A percentile compares a stretch with the other conserved stretches of the same genome.
Evolutionary conservation across 2,888 invertebrate genomes (phyloP).

Genomic region (Malacosoma neustria): DNA sequence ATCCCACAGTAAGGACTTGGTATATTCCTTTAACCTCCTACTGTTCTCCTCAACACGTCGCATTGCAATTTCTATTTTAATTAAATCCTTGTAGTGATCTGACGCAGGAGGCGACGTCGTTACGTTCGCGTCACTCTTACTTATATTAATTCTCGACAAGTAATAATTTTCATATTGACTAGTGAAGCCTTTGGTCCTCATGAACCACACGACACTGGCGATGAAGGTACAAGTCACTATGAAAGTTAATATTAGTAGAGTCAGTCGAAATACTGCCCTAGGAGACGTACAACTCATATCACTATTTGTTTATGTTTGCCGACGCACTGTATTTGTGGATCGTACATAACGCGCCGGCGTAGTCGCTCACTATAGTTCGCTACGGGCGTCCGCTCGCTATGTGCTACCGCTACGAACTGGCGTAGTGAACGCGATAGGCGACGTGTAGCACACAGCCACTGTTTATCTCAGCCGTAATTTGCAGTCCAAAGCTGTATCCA

Average conservation of each 20-base stretch:
- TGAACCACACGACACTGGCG: conserved; percentile 65
- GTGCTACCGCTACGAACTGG: conserved; percentile 51
- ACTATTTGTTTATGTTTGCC: conserved; percentile 67
- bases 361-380: conserved; percentile 41
- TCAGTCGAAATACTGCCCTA: conserved; percentile 57
- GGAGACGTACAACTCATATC: conserved; percentile 71
- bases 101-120: conserved; percentile 42
- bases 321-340: conserved; percentile 42
- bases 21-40: conserved; percentile 65
- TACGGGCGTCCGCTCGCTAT: conserved; percentile 52
- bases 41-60: conserved; percentile 69
- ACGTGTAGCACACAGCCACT: conserved; percentile 35
- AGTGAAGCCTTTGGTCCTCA: conserved; percentile 48
- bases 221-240: conserved; percentile 62
- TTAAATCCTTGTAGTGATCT: conserved; percentile 68
- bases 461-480: conserved; percentile 64
- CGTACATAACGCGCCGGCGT: conserved; percentile 61
- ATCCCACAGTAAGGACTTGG: conserved; percentile 66
- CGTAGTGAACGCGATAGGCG: conserved; percentile 31
- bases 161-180: conserved; percentile 71
- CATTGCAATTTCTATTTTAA: conserved; percentile 72
- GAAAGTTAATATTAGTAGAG: conserved; percentile 61
- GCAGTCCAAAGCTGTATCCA: conserved; percentile 58
- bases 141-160: conserved; percentile 74
- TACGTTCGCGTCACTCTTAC: conserved; percentile 44